Evolutionary conservation across 2,797 vertebrate species (phyloP), one percentile per base, ranked within the genome.

Genomic region (Dallia pectoralis): DNA sequence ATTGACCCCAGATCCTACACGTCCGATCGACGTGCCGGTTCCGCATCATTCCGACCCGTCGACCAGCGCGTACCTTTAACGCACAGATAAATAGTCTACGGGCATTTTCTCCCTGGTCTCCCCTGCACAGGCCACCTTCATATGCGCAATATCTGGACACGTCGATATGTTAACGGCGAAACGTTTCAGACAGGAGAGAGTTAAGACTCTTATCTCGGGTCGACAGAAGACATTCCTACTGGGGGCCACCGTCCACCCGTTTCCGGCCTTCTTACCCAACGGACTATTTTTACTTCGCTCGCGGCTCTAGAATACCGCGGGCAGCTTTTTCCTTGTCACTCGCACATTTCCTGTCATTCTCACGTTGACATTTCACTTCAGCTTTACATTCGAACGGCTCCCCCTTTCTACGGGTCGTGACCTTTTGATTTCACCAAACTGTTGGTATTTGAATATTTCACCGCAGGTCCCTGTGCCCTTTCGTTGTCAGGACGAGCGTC

Each of bases 261-360:
- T 97, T 97, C 96, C 96, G 96, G 95, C 95, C 94, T 94, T 95
- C 95, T 95, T 96, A 95, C 95, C 95, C 94, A 92, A 89, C 95
- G 95, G 94, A 95, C 95, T 96, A 96, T 97, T 96, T 96, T 94
- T 96, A 96, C 95, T 93, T 93, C 87, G 22, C 22, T 91, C 85
- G 86, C 90, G 91, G 93, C 93, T 96, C 91, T 91, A 93, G 91
- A 92, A 93, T 91, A 95, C 93, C 93, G 94, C 87, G 92, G 94
- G 95, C 95, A 96, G 96, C 95, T 95, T 95, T 96, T 97, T 96
- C 95, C 95, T 95, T 89, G 90, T 91, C 92, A 93, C 92, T 91
- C 89, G 91, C 92, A 91, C 89, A 89, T 91, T 94, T 94, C 94
- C 94, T 94, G 93, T 91, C 87, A 94, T 94, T 94, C 92, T 93